Evolutionary conservation across 2,888 invertebrate genomes (phyloP).

Genomic region (Lepas anatifera): DNA sequence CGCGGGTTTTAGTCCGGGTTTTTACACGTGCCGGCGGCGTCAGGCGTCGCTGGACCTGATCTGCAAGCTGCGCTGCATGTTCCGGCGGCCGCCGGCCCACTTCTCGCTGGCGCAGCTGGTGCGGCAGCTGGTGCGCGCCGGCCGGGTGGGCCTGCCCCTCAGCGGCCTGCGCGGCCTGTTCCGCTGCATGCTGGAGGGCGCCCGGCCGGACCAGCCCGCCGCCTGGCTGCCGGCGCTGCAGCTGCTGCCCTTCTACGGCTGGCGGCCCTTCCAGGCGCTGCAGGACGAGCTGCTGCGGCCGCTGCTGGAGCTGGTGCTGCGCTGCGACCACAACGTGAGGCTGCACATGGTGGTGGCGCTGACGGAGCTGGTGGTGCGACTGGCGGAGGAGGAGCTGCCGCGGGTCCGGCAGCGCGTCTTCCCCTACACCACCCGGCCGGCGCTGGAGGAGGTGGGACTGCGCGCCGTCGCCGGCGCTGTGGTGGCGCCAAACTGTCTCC

Average conservation of each 20-base stretch:
- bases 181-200: not conserved
- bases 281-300: not conserved
- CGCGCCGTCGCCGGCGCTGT: too few relatives aligned
- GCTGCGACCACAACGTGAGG: not conserved
- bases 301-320: not conserved
- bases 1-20: too few relatives aligned
- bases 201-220: not conserved
- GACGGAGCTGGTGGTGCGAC: not conserved
- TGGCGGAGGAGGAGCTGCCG: not conserved
- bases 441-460: not conserved
- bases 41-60: too few relatives aligned
- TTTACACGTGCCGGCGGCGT: too few relatives aligned
- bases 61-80: too few relatives aligned
- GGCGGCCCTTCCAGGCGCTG: not conserved
- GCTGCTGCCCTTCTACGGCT: slow-evolving; percentile 8
- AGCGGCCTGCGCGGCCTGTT: not conserved
- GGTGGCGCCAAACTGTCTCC: too few relatives aligned
- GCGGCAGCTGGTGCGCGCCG: not conserved
- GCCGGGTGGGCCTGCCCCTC: not conserved
- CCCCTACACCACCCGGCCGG: not conserved
- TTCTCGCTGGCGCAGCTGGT: too few relatives aligned
- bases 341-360: not conserved
- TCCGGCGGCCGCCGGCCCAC: too few relatives aligned
- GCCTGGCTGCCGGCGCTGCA: not conserved
- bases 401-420: not conserved